Evolutionary conservation across 2,888 invertebrate species (phyloP).

Genomic region (Morinoia aosen): DNA sequence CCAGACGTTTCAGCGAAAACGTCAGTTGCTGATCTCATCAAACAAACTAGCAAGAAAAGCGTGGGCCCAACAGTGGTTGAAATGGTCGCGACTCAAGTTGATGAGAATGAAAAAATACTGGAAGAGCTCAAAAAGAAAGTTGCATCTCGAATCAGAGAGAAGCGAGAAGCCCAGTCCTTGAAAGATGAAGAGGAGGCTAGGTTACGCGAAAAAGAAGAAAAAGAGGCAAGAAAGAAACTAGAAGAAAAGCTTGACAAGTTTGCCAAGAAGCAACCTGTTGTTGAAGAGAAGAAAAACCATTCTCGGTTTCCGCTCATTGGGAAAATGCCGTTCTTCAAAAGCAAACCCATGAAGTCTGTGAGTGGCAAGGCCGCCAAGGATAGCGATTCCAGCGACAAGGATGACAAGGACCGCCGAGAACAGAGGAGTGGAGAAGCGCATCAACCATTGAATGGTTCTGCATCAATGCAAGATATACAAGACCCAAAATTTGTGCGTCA

Average conservation of each 20-base stretch:
- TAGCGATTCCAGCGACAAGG: constrained; percentile 1
- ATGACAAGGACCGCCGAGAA: constrained; percentile 12
- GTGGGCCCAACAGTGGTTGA: not conserved
- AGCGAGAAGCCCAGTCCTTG: constrained; percentile 23
- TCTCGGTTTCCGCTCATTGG: constrained; percentile 52
- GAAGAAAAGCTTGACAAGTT: constrained; percentile 53
- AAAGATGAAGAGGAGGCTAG: constrained; percentile 36
- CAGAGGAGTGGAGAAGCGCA: not conserved
- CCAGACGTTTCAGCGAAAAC: not conserved
- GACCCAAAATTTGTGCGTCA: constrained; percentile 7
- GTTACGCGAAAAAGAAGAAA: constrained; percentile 19
- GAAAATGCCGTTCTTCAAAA: constrained; percentile 50
- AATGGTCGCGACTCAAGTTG: not conserved
- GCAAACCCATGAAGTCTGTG: constrained; percentile 38
- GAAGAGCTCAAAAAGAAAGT: constrained; percentile 53
- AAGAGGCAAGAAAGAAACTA: constrained; percentile 30
- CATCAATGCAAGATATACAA: not conserved
- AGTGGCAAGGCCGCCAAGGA: not conserved
- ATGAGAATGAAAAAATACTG: constrained; percentile 38
- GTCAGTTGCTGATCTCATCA: not conserved
- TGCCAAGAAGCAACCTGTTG: not conserved
- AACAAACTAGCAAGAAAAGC: not conserved
- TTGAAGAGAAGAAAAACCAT: constrained; percentile 48
- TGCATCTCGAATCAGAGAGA: constrained; percentile 33
- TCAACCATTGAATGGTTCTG: not conserved